Conservation (phyloP, 1,140 invertebrate genomes). For the Drosophila elegans region DNA sequence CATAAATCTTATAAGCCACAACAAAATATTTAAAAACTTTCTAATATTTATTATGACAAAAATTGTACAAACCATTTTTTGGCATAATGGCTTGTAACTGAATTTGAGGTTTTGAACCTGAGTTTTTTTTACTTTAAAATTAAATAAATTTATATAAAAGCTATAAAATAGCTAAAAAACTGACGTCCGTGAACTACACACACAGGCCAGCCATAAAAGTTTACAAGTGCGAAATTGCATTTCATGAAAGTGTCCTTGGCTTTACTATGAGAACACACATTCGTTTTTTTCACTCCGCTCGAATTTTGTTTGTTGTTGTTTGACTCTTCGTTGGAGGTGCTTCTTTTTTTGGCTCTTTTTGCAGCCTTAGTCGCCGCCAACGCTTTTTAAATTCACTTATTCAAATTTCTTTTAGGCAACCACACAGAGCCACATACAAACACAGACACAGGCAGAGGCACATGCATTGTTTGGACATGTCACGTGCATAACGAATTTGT, state of each 20-base stretch:
- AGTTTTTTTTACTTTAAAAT: too few species aligned
- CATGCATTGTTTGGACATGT: constrained; percentile 73
- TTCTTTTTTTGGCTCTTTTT: constrained; percentile 16
- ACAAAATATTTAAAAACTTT: too few species aligned
- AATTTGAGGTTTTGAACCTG: too few species aligned
- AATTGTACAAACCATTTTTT: too few species aligned
- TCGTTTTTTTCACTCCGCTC: not conserved
- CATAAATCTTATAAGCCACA: too few species aligned
- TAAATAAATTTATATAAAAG: too few species aligned
- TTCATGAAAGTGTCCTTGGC: constrained; percentile 82
- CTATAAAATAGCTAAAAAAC: constrained; percentile 30
- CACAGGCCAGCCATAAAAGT: constrained; percentile 74
- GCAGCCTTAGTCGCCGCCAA: constrained; percentile 50
- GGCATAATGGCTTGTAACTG: too few species aligned
- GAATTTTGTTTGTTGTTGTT: constrained; percentile 31
- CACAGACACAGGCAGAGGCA: constrained; percentile 6
- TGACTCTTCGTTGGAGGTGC: constrained; percentile 37
- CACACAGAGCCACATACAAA: constrained; percentile 25
- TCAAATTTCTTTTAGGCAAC: constrained; percentile 77
- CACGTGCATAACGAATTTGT: constrained; percentile 82
- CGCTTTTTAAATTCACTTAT: constrained; percentile 83
- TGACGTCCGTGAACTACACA: constrained; percentile 20
- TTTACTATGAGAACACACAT: constrained; percentile 63
- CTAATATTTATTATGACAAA: too few species aligned
- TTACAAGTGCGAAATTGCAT: constrained; percentile 83